Evolutionary conservation across 2,888 invertebrate genomes (phyloP).

Genomic region (Sarcophaga caerulescens): DNA sequence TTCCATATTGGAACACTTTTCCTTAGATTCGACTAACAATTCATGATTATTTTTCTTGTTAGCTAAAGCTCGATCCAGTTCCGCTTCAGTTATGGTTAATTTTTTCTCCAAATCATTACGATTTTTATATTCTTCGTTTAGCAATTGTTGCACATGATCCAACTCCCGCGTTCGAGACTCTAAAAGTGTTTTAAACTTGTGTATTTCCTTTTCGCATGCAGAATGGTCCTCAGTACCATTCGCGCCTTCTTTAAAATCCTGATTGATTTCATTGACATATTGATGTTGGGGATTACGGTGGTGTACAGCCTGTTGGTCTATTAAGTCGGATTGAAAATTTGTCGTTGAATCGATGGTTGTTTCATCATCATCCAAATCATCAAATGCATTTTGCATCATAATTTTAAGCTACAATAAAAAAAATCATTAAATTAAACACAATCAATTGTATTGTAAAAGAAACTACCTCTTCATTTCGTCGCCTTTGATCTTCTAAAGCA

Average conservation of each 20-base stretch:
- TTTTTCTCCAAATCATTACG: constrained; percentile 82
- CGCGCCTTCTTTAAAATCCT: neutral
- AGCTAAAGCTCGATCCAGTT: constrained; percentile 84
- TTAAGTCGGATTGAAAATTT: constrained; percentile 74
- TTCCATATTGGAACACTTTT: constrained; percentile 78
- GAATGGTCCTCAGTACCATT: constrained; percentile 27
- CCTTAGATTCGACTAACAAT: constrained; percentile 82
- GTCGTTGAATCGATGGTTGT: constrained; percentile 84
- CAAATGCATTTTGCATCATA: constrained; percentile 86
- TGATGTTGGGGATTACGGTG: constrained; percentile 2
- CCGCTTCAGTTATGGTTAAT: constrained; percentile 83
- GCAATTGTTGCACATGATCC: constrained; percentile 80
- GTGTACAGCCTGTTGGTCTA: constrained; percentile 31
- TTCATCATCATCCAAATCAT: constrained; percentile 87
- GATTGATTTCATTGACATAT: constrained; percentile 46
- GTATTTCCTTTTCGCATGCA: constrained; percentile 70
- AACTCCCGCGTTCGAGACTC: constrained; percentile 82
- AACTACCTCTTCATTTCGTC: constrained; percentile 84
- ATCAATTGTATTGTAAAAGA: neutral
- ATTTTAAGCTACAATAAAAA: constrained; percentile 83
- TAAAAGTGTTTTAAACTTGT: constrained; percentile 75
- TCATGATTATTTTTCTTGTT: constrained; percentile 85
- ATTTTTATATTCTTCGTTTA: constrained; percentile 73
- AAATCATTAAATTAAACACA: neutral
- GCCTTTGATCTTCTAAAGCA: constrained; percentile 86